Evolutionary conservation across 2,888 invertebrate species (phyloP).

Genomic region (Drepana falcataria): DNA sequence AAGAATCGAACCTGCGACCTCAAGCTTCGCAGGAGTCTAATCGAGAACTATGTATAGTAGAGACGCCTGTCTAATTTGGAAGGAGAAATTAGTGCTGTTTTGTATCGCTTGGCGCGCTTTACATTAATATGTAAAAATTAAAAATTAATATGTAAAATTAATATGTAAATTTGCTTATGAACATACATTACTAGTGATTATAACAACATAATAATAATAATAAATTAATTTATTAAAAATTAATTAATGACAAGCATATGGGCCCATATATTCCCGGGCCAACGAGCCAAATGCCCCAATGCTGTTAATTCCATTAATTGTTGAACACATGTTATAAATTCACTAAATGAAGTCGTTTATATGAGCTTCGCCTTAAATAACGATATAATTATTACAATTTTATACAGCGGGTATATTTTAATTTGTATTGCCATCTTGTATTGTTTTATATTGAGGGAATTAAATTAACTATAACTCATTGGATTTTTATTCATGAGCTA

Average conservation of each 20-base stretch:
- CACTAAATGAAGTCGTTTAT: conserved; percentile 43
- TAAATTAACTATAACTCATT: neutral
- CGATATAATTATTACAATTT: conserved; percentile 14
- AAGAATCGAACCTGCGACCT: too few relatives aligned
- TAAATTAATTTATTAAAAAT: conserved; percentile 74
- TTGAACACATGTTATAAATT: conserved; percentile 61
- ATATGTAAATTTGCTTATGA: too few relatives aligned
- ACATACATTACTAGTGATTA: too few relatives aligned
- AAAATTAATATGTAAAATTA: too few relatives aligned
- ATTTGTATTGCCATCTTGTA: conserved; percentile 4
- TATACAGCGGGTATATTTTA: conserved; percentile 11
- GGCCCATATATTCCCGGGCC: conserved; percentile 40
- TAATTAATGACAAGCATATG: conserved; percentile 43
- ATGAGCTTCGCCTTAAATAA: conserved; percentile 20
- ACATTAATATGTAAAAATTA: too few relatives aligned
- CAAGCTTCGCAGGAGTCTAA: too few relatives aligned
- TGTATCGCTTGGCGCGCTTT: too few relatives aligned
- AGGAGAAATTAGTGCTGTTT: too few relatives aligned
- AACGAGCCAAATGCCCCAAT: conserved; percentile 42
- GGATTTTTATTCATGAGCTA: neutral
- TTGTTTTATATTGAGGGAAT: neutral
- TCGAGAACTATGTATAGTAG: too few relatives aligned
- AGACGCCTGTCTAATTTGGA: too few relatives aligned
- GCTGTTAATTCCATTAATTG: conserved; percentile 61
- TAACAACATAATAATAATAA: conserved; percentile 33